These are phyloP conservation scores for Punctoribates punctum DNA, from an alignment of 2,888 invertebrate genomes.

Conservation along the genomic window DNA sequence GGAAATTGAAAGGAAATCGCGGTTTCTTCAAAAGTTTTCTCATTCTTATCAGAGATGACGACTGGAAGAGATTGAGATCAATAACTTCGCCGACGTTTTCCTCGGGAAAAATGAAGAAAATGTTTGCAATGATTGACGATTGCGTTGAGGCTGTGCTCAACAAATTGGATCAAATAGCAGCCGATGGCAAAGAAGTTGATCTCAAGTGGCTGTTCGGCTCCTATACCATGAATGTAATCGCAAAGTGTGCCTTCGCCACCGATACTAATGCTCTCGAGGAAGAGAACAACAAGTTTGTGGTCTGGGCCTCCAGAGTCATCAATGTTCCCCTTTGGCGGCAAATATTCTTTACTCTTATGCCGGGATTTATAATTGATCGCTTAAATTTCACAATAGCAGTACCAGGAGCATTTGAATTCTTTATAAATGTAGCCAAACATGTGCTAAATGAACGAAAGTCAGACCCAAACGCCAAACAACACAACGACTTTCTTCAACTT, in stretches of 20 bases:
- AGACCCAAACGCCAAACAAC: not conserved
- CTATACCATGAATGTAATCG: constrained; percentile 63
- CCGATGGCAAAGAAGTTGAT: constrained; percentile 28
- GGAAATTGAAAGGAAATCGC: not conserved
- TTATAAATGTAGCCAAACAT: not conserved
- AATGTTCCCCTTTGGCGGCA: not conserved
- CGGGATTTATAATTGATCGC: not conserved
- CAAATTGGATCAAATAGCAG: not conserved
- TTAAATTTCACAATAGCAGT: not conserved
- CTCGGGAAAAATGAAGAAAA: constrained; percentile 64
- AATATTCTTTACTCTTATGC: not conserved
- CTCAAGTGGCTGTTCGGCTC: constrained; percentile 55
- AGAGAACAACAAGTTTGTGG: constrained; percentile 44
- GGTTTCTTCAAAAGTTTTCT: constrained; percentile 50
- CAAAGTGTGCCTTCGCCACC: constrained; percentile 62
- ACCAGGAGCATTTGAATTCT: not conserved
- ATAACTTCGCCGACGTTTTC: constrained; percentile 67
- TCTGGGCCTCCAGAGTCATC: not conserved
- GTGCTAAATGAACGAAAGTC: constrained; percentile 5
- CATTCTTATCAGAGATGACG: constrained; percentile 44
- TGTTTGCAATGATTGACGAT: constrained; percentile 62
- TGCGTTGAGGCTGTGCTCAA: constrained; percentile 55
- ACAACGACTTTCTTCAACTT: constrained; percentile 29
- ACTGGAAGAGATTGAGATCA: constrained; percentile 63
- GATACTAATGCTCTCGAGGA: constrained; percentile 56